Conservation (phyloP, 2,113 vertebrate genomes). For the Takifugu flavidus region DNA sequence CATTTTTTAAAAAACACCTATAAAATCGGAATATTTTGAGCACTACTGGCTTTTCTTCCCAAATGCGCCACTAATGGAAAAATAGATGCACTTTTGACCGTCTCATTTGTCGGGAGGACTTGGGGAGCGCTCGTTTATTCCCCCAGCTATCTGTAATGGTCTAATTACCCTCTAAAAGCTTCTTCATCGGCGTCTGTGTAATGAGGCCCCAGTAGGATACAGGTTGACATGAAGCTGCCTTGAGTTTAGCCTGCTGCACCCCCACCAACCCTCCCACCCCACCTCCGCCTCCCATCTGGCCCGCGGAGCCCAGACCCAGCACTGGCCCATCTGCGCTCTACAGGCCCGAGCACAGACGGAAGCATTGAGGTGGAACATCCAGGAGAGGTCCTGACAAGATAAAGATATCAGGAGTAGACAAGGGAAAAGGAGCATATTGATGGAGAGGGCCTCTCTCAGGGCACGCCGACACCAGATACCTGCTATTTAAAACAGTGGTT, state of each 20-base stretch:
- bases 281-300: conserved; percentile 11
- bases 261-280: not conserved
- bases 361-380: conserved; percentile 71
- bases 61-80: conserved; percentile 16
- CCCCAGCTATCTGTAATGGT: conserved; percentile 54
- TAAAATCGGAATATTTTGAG: not conserved
- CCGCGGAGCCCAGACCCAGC: conserved; percentile 38
- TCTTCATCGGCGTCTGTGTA: conserved; percentile 61
- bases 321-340: conserved; percentile 60
- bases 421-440: conserved; percentile 78
- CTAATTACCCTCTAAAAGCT: conserved; percentile 67
- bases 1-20: too few relatives aligned
- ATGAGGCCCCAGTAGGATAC: conserved; percentile 62
- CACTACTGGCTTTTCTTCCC: not conserved
- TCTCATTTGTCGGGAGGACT: conserved; percentile 51
- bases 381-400: conserved; percentile 73
- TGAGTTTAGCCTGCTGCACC: conserved; percentile 30
- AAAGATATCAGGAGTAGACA: conserved; percentile 77
- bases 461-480: conserved; percentile 74
- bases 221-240: conserved; percentile 63
- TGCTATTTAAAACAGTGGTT: conserved; percentile 80
- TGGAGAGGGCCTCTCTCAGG: conserved; percentile 67
- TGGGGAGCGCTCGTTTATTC: conserved; percentile 45
- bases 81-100: conserved; percentile 44
- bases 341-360: conserved; percentile 57